These are phyloP conservation scores for Gopherus evgoodei DNA, from an alignment of 2,113 vertebrate genomes.

Conservation along the genomic window DNA sequence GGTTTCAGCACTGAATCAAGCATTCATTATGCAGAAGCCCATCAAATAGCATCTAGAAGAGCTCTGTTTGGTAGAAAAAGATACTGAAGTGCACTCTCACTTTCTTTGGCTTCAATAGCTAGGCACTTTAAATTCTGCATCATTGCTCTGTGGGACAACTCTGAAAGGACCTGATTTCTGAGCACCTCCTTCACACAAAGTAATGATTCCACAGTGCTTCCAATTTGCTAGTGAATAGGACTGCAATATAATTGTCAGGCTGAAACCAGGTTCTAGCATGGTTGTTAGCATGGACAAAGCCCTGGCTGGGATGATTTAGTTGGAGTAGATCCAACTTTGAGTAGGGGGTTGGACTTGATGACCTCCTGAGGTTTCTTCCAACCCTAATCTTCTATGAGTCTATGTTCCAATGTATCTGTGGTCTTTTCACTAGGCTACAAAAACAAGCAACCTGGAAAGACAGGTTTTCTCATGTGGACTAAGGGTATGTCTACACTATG, in stretches of 20 bases:
- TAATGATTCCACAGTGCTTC: not conserved
- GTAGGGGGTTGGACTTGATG: too few relatives aligned
- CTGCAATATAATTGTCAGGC: not conserved
- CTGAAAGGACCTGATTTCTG: not conserved
- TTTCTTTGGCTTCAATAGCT: not conserved
- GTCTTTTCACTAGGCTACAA: too few relatives aligned
- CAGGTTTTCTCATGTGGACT: too few relatives aligned
- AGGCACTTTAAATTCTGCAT: not conserved
- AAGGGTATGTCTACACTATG: too few relatives aligned
- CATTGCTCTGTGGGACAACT: not conserved
- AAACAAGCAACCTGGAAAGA: too few relatives aligned
- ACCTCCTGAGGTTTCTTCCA: too few relatives aligned
- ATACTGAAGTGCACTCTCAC: not conserved
- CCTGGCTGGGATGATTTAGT: too few relatives aligned
- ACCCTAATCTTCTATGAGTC: too few relatives aligned
- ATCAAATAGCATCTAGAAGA: not conserved
- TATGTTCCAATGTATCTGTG: too few relatives aligned
- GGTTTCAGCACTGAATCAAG: not conserved
- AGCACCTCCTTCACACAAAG: not conserved
- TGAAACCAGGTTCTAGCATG: not conserved
- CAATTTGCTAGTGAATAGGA: not conserved
- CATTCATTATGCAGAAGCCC: accelerated
- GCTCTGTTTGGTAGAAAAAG: not conserved
- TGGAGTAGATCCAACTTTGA: too few relatives aligned
- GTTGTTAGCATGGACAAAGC: too few relatives aligned